These are phyloP conservation scores for Brachyhypopomus occidentalis DNA, from an alignment of 2,113 vertebrate species.

Conservation along the genomic window DNA sequence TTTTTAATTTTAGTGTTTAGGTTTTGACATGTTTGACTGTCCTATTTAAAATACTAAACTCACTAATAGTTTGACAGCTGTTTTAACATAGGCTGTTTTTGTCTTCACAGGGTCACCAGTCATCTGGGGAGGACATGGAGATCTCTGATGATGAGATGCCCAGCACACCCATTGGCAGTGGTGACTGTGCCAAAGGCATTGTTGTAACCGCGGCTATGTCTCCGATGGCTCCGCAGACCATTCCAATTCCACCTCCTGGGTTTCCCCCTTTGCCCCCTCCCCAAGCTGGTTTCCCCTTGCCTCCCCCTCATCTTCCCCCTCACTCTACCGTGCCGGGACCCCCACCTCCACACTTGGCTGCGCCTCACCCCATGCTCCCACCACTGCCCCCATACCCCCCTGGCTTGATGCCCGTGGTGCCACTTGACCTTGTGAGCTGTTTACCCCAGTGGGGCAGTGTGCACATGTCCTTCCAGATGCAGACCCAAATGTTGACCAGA, in stretches of 20 bases:
- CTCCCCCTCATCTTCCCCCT: slow-evolving; percentile 68
- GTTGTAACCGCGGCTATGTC: slow-evolving; percentile 88
- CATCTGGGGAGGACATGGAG: slow-evolving; percentile 98
- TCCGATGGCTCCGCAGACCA: slow-evolving; percentile 74
- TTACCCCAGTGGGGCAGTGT: slow-evolving; percentile 91
- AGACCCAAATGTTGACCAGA: slow-evolving; percentile 97
- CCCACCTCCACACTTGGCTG: slow-evolving; percentile 65
- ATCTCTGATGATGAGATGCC: slow-evolving; percentile 97
- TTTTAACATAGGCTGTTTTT: not conserved
- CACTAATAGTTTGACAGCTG: too few species aligned
- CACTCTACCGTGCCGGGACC: slow-evolving; percentile 71
- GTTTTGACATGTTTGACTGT: too few species aligned
- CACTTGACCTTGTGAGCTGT: slow-evolving; percentile 90
- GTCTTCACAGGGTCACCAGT: slow-evolving; percentile 81
- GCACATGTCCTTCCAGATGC: slow-evolving; percentile 99
- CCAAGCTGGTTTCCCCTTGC: slow-evolving; percentile 73
- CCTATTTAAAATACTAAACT: too few species aligned
- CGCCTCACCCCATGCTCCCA: slow-evolving; percentile 80
- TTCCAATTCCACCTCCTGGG: slow-evolving; percentile 81
- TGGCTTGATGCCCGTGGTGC: slow-evolving; percentile 87
- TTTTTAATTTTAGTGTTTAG: too few species aligned
- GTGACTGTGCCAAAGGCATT: slow-evolving; percentile 90
- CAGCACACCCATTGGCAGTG: slow-evolving; percentile 80
- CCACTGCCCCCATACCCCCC: slow-evolving; percentile 82
- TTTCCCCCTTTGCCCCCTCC: slow-evolving; percentile 82